Evolutionary conservation across 2,113 vertebrate genomes (phyloP), one percentile per base, ranked within the genome.

Genomic region (Mastomys coucha): DNA sequence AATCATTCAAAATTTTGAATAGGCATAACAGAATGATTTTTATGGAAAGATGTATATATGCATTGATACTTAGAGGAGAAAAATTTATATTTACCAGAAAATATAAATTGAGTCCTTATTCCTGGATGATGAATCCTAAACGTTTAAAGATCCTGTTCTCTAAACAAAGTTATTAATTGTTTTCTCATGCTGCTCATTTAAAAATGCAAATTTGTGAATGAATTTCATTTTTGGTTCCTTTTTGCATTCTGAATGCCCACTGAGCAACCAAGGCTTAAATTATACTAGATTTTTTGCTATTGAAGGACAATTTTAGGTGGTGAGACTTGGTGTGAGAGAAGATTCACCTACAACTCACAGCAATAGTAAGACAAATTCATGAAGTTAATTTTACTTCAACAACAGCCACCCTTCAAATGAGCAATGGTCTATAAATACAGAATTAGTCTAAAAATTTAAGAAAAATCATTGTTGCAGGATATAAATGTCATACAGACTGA

Each of bases 201-300:
- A 58, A 58, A 76, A 76, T 24, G 1, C 0, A 69, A 24, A 39
- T 91, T 9, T 36, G 19, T 31, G 22, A 78, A 5, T 86, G 6
- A 20, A 26, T 0, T 6, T 39, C 1, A 51, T 28, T 2, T n/a
- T 14, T 36, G 2, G 12, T n/a, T 95, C 9, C 22, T 39, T 58
- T 70, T 26, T 85, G 0, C 0, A 9, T 3, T 5, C 1, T 75
- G 14, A 56, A 0, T 42, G 7, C 16, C 45, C 14, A 45, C 8
- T 24, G 22, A 1, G 0, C 9, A 51, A 20, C 14, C 9, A 2
- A 4, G 33, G n/a, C 1, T 16, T 13, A 45, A 8, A 14, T 12
- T 19, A n/a, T 6, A 13, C 10, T 72, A 72, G 45, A 45, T 20
- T 51, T 51, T 14, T 51, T 87, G 3, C 42, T 42, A 11, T 22